Evolutionary conservation across 2,113 vertebrate genomes (phyloP).

Genomic region (Sus scrofa): DNA sequence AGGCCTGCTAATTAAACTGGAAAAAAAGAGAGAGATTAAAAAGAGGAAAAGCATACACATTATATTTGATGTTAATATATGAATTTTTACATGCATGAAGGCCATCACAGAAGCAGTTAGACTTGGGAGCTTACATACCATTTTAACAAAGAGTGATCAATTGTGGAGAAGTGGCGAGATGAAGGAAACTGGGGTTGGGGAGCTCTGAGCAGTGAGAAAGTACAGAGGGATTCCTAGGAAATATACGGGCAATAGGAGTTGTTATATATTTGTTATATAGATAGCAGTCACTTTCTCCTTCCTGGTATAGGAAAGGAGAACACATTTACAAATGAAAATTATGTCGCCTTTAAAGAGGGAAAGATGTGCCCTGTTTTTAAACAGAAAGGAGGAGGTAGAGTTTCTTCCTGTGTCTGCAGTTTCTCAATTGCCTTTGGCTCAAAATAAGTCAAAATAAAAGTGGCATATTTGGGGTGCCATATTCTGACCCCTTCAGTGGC

Average conservation of each 20-base stretch:
- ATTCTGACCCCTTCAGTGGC: too few relatives aligned
- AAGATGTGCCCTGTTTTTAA: neutral
- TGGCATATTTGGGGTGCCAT: neutral
- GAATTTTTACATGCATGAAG: neutral
- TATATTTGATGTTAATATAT: neutral
- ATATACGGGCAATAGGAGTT: neutral
- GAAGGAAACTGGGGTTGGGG: neutral
- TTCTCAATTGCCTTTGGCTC: neutral
- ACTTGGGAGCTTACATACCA: neutral
- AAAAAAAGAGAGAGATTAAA: neutral
- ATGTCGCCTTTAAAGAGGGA: neutral
- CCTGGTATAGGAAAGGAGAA: neutral
- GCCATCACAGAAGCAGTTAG: neutral
- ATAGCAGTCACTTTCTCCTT: neutral
- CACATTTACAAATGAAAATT: neutral
- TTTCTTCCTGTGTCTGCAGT: neutral
- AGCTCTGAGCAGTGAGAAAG: neutral
- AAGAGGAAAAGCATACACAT: neutral
- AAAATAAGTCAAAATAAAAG: neutral
- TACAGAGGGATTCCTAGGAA: neutral
- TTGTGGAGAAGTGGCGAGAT: neutral
- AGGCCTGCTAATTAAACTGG: neutral
- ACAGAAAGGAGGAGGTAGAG: neutral
- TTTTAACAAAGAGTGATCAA: neutral
- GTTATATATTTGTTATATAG: neutral